Evolutionary conservation across 2,113 vertebrate genomes (phyloP).

Genomic region (Vireo altiloquus): DNA sequence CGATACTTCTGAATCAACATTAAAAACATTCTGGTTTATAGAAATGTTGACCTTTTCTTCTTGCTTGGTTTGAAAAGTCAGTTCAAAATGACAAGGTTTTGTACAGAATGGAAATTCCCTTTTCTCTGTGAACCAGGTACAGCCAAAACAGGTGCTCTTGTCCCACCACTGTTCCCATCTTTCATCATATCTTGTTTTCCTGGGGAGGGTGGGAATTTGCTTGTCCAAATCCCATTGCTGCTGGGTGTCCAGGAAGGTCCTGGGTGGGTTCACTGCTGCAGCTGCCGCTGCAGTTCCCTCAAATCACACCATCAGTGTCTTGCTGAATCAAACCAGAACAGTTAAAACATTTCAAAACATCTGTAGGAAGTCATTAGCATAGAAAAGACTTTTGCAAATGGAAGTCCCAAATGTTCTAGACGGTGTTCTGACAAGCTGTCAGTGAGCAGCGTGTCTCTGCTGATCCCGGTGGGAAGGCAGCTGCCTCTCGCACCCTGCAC

Average conservation of each 20-base stretch:
- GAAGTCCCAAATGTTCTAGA: neutral
- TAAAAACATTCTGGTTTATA: neutral
- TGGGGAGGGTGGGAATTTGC: neutral
- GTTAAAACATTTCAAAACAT: conserved; percentile 32
- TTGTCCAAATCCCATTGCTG: neutral
- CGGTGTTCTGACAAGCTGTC: conserved; percentile 11
- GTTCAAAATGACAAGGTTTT: conserved; percentile 22
- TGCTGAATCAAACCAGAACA: neutral
- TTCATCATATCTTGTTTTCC: rapidly evolving
- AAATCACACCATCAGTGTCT: neutral
- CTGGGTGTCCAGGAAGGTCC: neutral
- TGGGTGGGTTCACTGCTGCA: neutral
- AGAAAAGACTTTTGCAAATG: neutral
- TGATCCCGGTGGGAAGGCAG: neutral
- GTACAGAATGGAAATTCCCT: conserved; percentile 17
- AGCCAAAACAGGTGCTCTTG: neutral
- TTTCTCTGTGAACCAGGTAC: neutral
- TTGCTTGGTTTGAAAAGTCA: conserved; percentile 27
- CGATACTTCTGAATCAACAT: conserved; percentile 30
- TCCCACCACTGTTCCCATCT: neutral
- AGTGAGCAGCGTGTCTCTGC: neutral
- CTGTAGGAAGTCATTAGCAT: conserved; percentile 7
- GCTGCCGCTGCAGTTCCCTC: neutral
- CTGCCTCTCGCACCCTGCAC: neutral
- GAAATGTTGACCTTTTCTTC: conserved; percentile 54